phyloP scores from a whole-genome alignment of 2,888 invertebrate genomes.

The Leptinotarsa peninsularis region DNA sequence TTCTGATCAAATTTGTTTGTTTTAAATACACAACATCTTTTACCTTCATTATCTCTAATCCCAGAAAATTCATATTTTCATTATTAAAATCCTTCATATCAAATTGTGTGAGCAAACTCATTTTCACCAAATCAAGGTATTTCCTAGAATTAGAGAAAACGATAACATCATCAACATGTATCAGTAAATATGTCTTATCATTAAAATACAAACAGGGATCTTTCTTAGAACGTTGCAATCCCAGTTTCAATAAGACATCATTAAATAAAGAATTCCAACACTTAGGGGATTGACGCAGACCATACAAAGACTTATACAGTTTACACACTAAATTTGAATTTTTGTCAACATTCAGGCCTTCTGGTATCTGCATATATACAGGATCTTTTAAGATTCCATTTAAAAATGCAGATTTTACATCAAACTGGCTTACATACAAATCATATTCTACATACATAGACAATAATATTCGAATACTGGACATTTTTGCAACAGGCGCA shows the following conservation, averaged over 20 bases:
- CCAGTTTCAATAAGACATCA: conserved; percentile 30
- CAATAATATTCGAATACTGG: conserved; percentile 37
- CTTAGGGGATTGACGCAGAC: conserved; percentile 37
- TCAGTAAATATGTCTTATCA: conserved; percentile 37
- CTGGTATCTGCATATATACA: conserved; percentile 20
- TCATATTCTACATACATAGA: conserved; percentile 33
- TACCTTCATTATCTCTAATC: conserved; percentile 18
- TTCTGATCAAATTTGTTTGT: conserved; percentile 31
- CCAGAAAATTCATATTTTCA: conserved; percentile 20
- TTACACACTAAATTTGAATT: conserved; percentile 18
- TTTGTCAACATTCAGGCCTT: conserved; percentile 10
- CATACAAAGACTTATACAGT: conserved; percentile 21
- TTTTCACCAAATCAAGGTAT: conserved; percentile 18
- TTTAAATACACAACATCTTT: conserved; percentile 27
- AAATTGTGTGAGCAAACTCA: neutral
- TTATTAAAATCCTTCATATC: conserved; percentile 3
- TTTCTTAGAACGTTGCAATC: conserved; percentile 42
- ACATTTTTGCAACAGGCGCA: conserved; percentile 43
- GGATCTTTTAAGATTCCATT: conserved; percentile 12
- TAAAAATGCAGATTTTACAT: conserved; percentile 18
- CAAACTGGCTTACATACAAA: conserved; percentile 21
- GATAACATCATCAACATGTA: conserved; percentile 46
- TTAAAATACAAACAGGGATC: conserved; percentile 48
- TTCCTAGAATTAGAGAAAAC: conserved; percentile 32
- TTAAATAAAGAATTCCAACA: conserved; percentile 44